These are phyloP conservation scores for Tenthredo scrophulariae DNA, from an alignment of 2,888 invertebrate species.

Conservation along the genomic window DNA sequence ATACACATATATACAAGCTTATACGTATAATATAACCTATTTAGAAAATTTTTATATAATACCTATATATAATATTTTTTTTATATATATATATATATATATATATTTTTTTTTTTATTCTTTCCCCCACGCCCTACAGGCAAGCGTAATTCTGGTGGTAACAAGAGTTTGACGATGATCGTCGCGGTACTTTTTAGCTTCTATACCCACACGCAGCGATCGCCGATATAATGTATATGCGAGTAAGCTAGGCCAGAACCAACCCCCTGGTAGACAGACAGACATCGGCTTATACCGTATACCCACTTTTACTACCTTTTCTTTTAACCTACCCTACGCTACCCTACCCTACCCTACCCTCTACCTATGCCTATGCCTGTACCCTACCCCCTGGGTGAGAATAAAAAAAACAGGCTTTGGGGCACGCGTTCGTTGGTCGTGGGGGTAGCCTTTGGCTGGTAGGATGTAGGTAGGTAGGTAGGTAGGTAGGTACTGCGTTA, in stretches of 20 bases:
- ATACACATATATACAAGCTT: not conserved
- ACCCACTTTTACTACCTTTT: not conserved
- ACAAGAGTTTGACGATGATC: slow-evolving; percentile 75
- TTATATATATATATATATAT: too few species aligned
- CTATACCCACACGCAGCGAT: not conserved
- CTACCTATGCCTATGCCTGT: not conserved
- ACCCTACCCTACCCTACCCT: not conserved
- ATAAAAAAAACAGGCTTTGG: slow-evolving; percentile 43
- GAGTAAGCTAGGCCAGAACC: not conserved
- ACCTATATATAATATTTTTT: not conserved
- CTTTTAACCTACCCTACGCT: not conserved
- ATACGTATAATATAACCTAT: not conserved
- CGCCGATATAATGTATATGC: not conserved
- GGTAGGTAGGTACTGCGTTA: not conserved
- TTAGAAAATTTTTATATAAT: not conserved
- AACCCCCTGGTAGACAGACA: not conserved
- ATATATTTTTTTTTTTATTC: not conserved
- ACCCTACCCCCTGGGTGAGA: not conserved
- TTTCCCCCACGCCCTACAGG: slow-evolving; percentile 58
- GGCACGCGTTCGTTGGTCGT: slow-evolving; percentile 32
- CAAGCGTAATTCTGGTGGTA: slow-evolving; percentile 75
- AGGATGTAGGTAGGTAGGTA: not conserved
- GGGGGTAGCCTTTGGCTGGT: not conserved
- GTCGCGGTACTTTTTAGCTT: not conserved
- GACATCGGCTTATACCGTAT: not conserved